Conservation (phyloP, 2,797 vertebrate species). For the Sparus aurata region DNA sequence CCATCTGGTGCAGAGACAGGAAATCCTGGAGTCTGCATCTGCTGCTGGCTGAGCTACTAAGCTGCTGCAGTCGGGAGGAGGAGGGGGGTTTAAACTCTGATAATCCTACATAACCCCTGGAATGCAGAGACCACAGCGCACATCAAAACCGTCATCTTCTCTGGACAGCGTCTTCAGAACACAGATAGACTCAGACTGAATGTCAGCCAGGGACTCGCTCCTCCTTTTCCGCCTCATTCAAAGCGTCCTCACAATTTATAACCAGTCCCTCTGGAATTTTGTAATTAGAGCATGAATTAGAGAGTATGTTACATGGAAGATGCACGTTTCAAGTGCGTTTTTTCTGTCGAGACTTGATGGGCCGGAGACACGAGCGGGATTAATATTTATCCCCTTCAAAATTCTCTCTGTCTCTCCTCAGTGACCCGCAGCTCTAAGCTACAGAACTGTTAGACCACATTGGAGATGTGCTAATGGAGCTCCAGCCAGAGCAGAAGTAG, state of each 20-base stretch:
- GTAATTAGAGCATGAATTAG: slow-evolving; percentile 79
- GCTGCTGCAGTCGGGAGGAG: slow-evolving; percentile 69
- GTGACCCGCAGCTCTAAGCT: slow-evolving; percentile 65
- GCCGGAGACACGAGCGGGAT: slow-evolving; percentile 42
- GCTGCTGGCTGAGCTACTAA: slow-evolving; percentile 81
- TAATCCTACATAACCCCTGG: slow-evolving; percentile 83
- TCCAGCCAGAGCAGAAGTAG: slow-evolving; percentile 80
- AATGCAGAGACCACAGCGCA: slow-evolving; percentile 76
- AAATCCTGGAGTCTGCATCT: slow-evolving; percentile 86
- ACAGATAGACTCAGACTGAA: slow-evolving; percentile 40
- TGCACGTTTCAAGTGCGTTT: slow-evolving; percentile 51
- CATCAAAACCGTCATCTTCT: slow-evolving; percentile 69
- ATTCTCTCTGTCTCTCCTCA: slow-evolving; percentile 44
- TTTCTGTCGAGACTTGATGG: slow-evolving; percentile 52
- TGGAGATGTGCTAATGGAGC: slow-evolving; percentile 79
- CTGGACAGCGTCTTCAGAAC: slow-evolving; percentile 60
- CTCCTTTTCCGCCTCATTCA: slow-evolving; percentile 54
- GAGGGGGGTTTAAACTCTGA: slow-evolving; percentile 69
- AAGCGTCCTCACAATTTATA: slow-evolving; percentile 71
- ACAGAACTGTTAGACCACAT: slow-evolving; percentile 78
- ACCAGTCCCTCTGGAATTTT: slow-evolving; percentile 72
- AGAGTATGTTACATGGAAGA: slow-evolving; percentile 53
- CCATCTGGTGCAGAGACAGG: slow-evolving; percentile 86
- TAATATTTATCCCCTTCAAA: slow-evolving; percentile 54
- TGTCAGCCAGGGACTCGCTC: slow-evolving; percentile 43